Base-by-base conservation (phyloP, 2,113 vertebrate species). In the Jaculus jaculus region DNA sequence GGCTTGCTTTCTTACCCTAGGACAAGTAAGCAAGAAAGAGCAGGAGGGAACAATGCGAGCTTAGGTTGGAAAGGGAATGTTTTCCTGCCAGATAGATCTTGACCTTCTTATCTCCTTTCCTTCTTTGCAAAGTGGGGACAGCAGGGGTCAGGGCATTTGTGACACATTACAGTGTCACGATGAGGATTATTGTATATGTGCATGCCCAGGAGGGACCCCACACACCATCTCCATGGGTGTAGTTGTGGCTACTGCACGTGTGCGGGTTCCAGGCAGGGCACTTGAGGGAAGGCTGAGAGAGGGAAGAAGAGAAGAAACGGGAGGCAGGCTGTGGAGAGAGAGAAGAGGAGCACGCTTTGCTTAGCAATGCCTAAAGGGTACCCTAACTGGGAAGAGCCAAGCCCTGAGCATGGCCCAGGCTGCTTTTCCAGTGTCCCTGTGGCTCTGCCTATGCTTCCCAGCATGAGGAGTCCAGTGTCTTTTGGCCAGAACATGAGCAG, bases 401-500 rank as follows among this genome's bases (percentile, higher is more conserved):
- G 21, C 37, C 21, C 87, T 3, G 58, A 23, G 16, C 7, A 17
- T 47, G 13, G 30, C 47, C 10, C 0, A 37, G 34, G 12, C 23
- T 26, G 18, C 9, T 32, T 86, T 68, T 66, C 32, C 63, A 21
- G 16, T 21, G 84, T 94, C 12, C 28, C 39, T 4, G 0, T 30
- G 74, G 16, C 32, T 26, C 16, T 13, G 13, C 26, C 2, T 32
- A 42, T 7, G 12, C 20, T 51, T 80, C 60, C 51, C 28, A 47
- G 0, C 0, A 21, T 11, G 17, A 10, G 69, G 68, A 77, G n/a
- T 2, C 7, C 7, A 16, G 10, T 7, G 30, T 16, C 71, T n/a
- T 32, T 34, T 16, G 21, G 37, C 9, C 15, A 73, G 34, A 86
- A 7, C 47, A 6, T 47, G 69, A 63, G 30, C 28, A 74, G 69